A percentile compares a stretch with the other conserved stretches of the same genome.
Conservation (phyloP, 1,140 invertebrate genomes). For the Eumeta japonica region DNA sequence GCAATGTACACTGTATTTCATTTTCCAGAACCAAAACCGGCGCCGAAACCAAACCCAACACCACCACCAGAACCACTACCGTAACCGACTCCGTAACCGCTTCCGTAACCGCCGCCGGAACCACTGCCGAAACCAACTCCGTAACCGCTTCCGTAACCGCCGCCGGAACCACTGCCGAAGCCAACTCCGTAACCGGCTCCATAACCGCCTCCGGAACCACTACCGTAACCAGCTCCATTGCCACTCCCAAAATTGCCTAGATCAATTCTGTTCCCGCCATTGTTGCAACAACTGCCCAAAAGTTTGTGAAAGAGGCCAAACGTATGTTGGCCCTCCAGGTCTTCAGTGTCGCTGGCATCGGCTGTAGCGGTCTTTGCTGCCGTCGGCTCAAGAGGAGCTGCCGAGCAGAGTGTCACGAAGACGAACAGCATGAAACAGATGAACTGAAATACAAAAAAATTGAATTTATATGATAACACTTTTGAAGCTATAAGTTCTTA, state of each 20-base stretch:
- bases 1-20: too few species aligned
- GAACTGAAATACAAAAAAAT: too few species aligned
- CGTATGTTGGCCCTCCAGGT: too few species aligned
- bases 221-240: too few species aligned
- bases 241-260: too few species aligned
- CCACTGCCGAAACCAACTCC: not conserved
- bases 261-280: too few species aligned
- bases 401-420: conserved; percentile 13
- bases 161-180: conserved; percentile 3
- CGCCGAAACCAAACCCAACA: too few species aligned
- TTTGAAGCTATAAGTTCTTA: too few species aligned
- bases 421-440: conserved; percentile 11
- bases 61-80: conserved; percentile 1
- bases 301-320: too few species aligned
- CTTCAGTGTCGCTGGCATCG: conserved; percentile 8
- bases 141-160: conserved; percentile 1
- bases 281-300: too few species aligned
- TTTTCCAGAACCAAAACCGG: too few species aligned
- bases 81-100: conserved; percentile 7
- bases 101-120: conserved; percentile 4
- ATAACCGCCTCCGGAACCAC: conserved; percentile 5
- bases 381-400: conserved; percentile 9
- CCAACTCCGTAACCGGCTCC: conserved; percentile 3
- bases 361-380: not conserved
- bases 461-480: too few species aligned